Evolutionary conservation across 2,113 vertebrate genomes (phyloP), one percentile per base, ranked within the genome.

Genomic region (Nasalis larvatus): DNA sequence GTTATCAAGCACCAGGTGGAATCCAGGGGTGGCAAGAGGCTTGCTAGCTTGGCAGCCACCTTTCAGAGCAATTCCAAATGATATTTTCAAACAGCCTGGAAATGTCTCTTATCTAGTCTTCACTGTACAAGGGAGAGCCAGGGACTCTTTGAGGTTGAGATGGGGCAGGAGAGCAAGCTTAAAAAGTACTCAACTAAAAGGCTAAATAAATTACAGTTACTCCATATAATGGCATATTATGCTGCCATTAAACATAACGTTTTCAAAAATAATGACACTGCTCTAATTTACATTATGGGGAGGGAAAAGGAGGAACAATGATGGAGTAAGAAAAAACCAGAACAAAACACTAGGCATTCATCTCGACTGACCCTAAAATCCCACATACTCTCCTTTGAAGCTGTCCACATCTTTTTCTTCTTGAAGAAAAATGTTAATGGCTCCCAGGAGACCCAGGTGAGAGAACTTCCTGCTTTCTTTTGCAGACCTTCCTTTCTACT

Each of bases 211-310:
- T 91, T 86, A 95, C 8, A 20, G 78, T 81, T 52, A 87, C 45
- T 94, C 88, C 74, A 91, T 74, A 78, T 89, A 81, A 97, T 42
- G 94, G 76, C 52, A 66, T 90, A 90, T 96, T 86, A 95, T 56
- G 47, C 78, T 89, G 83, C 91, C 94, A 86, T 94, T 88, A 96
- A 96, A 89, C 13, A 74, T 78, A 94, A 78, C 74, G 60, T 95
- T 95, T 97, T 96, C 83, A 83, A 82, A 68, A 96, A 82, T 71
- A 91, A 77, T 78, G 89, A 94, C 92, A 63, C 35, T 13, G 56
- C 13, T 84, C 68, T 37, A 35, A 23, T 86, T 76, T 95, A 76
- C 54, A 83, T 82, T 37, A 30, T 49, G 35, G 63, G 83, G 47
- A 54, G 76, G 49, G 20, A 16, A 47, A n/a, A 20, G 5, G 47